A percentile compares a stretch with the other conserved stretches of the same genome.
phyloP scores from a whole-genome alignment of 2,113 vertebrate species.

The Odobenus rosmarus region DNA sequence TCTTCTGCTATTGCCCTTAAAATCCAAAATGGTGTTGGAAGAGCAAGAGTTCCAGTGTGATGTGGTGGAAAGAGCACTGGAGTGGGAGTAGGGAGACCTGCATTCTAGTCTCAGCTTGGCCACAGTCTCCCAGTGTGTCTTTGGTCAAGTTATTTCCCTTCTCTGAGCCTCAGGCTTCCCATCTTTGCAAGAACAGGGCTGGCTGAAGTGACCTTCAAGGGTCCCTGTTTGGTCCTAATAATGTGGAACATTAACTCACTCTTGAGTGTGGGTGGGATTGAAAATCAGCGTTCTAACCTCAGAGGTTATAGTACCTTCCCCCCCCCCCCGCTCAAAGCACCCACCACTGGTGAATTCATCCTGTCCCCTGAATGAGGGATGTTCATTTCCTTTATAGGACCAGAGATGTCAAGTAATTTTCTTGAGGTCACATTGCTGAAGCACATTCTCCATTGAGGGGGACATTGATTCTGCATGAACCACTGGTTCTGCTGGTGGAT shows the following conservation, averaged over 20 bases:
- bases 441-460: neutral
- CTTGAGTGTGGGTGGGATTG: neutral
- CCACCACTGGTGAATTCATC: neutral
- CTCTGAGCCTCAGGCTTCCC: neutral
- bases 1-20: neutral
- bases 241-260: neutral
- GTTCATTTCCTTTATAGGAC: neutral
- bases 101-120: neutral
- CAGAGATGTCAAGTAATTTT: constrained; percentile 47
- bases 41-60: neutral
- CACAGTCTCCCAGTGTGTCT: neutral
- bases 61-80: neutral
- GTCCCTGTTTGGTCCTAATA: neutral
- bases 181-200: neutral
- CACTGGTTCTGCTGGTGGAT: neutral
- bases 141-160: neutral
- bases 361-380: neutral
- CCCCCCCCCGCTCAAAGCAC: neutral
- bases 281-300: neutral
- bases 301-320: neutral
- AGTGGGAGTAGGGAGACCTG: neutral
- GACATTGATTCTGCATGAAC: neutral
- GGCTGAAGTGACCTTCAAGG: neutral
- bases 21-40: neutral
- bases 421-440: neutral